These are phyloP conservation scores for Melospiza georgiana DNA, from an alignment of 2,113 vertebrate genomes.

Conservation along the genomic window DNA sequence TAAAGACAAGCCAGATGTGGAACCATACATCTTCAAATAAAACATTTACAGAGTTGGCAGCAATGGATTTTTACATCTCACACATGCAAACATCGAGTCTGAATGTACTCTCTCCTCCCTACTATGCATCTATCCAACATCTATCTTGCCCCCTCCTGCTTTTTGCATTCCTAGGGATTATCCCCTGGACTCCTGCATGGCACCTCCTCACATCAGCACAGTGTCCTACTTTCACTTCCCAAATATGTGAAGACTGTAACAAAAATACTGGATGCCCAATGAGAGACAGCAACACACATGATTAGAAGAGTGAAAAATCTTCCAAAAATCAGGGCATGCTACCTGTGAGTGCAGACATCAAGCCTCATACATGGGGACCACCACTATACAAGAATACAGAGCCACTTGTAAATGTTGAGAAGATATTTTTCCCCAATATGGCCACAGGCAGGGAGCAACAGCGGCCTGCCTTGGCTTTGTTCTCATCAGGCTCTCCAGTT, in stretches of 20 bases:
- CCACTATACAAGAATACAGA: not conserved
- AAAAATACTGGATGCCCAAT: rapidly evolving
- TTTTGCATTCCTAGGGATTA: not conserved
- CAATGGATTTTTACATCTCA: constrained; percentile 26
- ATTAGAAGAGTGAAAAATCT: not conserved
- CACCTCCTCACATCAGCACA: not conserved
- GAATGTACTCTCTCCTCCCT: constrained; percentile 24
- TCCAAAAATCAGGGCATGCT: no score
- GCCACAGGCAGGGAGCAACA: rapidly evolving
- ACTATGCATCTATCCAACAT: not conserved
- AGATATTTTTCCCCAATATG: not conserved
- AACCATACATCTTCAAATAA: constrained; percentile 52
- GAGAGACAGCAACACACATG: rapidly evolving
- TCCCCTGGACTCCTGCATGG: not conserved
- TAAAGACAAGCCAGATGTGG: constrained; percentile 58
- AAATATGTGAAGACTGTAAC: not conserved
- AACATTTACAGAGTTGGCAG: constrained; percentile 64
- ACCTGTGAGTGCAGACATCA: rapidly evolving
- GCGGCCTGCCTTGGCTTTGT: not conserved
- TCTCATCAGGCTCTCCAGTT: not conserved
- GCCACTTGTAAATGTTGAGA: not conserved
- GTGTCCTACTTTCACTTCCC: not conserved
- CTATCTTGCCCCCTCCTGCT: not conserved
- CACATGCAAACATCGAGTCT: not conserved
- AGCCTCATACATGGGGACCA: rapidly evolving